These are phyloP conservation scores for Hydrozoanthus tunicans DNA, from an alignment of 64 coral and sea anemone species.

Conservation along the genomic window DNA sequence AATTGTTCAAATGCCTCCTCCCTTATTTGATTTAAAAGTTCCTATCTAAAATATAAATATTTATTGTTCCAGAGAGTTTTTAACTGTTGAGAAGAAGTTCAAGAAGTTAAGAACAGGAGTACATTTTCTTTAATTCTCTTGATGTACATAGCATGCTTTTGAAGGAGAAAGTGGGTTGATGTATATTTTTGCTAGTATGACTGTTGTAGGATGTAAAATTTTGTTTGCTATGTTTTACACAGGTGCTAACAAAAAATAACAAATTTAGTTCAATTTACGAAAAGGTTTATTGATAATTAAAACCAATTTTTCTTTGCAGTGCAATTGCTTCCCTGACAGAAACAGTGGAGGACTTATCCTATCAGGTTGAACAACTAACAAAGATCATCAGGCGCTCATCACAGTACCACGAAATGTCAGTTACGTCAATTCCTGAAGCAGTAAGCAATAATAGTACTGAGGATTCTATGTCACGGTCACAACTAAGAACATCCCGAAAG, in stretches of 20 bases:
- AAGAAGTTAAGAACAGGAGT: too few species aligned
- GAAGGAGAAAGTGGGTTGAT: too few species aligned
- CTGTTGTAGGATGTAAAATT: too few species aligned
- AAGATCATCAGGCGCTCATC: slow-evolving; percentile 79
- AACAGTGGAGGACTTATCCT: slow-evolving; percentile 85
- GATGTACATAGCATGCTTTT: too few species aligned
- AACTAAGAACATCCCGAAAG: slow-evolving; percentile 35
- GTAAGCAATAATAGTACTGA: slow-evolving; percentile 76
- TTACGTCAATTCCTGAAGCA: slow-evolving; percentile 86
- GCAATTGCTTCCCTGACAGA: slow-evolving; percentile 82
- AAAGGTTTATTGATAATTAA: neutral
- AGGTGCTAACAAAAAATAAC: too few species aligned
- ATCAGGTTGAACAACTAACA: slow-evolving; percentile 83
- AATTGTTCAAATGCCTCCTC: neutral
- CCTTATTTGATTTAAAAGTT: too few species aligned
- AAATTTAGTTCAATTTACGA: neutral
- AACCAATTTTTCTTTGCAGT: slow-evolving; percentile 47
- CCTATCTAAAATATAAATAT: too few species aligned
- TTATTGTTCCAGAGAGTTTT: too few species aligned
- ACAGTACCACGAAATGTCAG: slow-evolving; percentile 83
- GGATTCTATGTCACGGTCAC: slow-evolving; percentile 65
- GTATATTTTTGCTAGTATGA: too few species aligned
- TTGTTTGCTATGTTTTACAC: too few species aligned
- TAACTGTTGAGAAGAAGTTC: too few species aligned
- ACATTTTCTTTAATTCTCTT: too few species aligned